Evolutionary conservation across 2,888 invertebrate species (phyloP).

Genomic region (Xestia c-nigrum): DNA sequence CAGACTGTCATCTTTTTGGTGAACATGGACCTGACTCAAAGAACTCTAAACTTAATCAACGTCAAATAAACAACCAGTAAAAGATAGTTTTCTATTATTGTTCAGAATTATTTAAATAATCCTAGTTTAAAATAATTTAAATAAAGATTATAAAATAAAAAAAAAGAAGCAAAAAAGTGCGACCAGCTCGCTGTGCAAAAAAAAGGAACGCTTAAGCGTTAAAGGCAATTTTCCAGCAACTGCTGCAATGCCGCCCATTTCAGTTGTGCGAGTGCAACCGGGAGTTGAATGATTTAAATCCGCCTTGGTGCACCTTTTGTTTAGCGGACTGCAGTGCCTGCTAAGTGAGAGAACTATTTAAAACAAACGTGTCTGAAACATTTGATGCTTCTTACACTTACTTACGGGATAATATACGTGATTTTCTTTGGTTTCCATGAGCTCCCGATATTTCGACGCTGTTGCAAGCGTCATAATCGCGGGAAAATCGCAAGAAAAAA

Average conservation of each 20-base stretch:
- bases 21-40: too few relatives aligned
- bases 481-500: too few relatives aligned
- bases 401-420: too few relatives aligned
- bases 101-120: too few relatives aligned
- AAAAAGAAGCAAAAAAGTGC: background rate
- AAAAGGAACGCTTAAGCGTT: background rate
- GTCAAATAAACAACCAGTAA: too few relatives aligned
- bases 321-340: background rate
- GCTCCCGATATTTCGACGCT: too few relatives aligned
- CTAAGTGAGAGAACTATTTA: constrained; percentile 10
- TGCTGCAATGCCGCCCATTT: constrained; percentile 7
- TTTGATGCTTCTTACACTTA: background rate
- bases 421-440: too few relatives aligned
- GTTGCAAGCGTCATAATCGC: too few relatives aligned
- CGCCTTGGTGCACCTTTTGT: constrained; percentile 22
- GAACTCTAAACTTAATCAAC: too few relatives aligned
- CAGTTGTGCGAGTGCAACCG: background rate
- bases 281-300: constrained; percentile 21
- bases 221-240: constrained; percentile 21
- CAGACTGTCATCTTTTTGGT: too few relatives aligned
- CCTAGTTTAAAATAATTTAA: background rate
- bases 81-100: too few relatives aligned
- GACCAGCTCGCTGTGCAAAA: background rate
- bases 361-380: background rate
- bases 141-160: background rate